Base-by-base conservation (phyloP, 2,113 vertebrate genomes). In the Fulica atra region DNA sequence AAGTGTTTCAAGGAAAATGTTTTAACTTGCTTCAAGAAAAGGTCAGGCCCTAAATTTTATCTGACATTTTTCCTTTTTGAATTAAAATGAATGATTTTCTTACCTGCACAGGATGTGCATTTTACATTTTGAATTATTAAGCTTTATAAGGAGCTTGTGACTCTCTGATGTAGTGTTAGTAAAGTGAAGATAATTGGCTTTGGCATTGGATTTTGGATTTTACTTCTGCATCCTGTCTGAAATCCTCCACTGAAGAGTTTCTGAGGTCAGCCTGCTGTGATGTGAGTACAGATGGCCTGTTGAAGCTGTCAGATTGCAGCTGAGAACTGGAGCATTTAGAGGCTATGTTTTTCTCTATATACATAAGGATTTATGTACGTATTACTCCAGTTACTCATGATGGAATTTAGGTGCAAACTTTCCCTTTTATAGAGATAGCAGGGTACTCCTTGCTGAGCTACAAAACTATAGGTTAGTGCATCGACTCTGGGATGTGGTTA, bases 111-210 rank as follows among this genome's bases (percentile, higher is more conserved):
- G 25, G 86, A 84, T 71, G 16, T 66, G 17, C 92, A 38, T 78
- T 96, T 92, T 77, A 72, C 36, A 65, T 85, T 93, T 91, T n/a
- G 79, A 44, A 95, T 86, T 73, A 53, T 84, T 88, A 61, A 66
- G 9, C 40, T 78, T 96, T 85, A 31, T 42, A 53, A 42, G 46
- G 48, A 82, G 48, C 76, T 94, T 81, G 33, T 88, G 29, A 46
- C 64, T 81, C 42, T 79, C 51, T 73, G 24, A 50, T 61, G 29
- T n/a, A 70, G 9, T 61, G 29, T 50, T 60, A 73, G 29, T 61
- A 61, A 89, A 86, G 26, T 63, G 79, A 91, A 92, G 65, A n/a
- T 81, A 88, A 89, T 66, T 95, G 68, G 70, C 48, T 91, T 86
- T 73, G 50, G 18, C n/a, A 9, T 44, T 95, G 71, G 36, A 86